Evolutionary conservation across 2,888 invertebrate species (phyloP), one percentile per base, ranked within the genome.

Genomic region (Stramonita haemastoma): DNA sequence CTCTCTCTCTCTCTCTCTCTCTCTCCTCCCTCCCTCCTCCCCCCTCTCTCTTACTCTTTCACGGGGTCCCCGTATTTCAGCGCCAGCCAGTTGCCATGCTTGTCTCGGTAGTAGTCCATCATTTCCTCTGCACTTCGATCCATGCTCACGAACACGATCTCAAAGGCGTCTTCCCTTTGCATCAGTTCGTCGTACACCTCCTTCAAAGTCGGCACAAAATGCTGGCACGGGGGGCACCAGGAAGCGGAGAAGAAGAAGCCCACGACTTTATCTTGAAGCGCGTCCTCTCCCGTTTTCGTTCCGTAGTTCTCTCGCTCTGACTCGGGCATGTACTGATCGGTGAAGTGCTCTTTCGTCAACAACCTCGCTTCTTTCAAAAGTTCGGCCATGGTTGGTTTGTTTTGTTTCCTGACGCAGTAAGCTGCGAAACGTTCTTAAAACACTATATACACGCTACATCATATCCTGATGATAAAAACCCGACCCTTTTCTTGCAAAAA

Each of bases 171-270:
- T 36, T 91, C 91, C 66, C 93, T 89, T 22, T 89, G 87, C 32
- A 89, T 84, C 22, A 94, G 89, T 87, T 94, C 94, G 2, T 92
- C 91, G 87, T 94, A 93, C 26, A 94, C 79, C 0, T 92, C 91
- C 81, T 93, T 91, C 56, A 95, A 87, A 17, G 92, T 17, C 0
- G 93, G 93, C 8, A 93, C 93, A 87, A 94, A 95, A 88, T 93
- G 91, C 84, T 92, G 93, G 89, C 95, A 94, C 1, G 95, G 94
- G 11, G 94, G 93, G 87, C 94, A 94, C 95, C 95, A 95, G 0
- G 92, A 91, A 5, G 95, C 95, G 11, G 94, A 93, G 91, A 95
- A 95, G 89, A 93, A 94, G 19, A 95, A 87, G n/a, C 93, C 94
- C 0, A 94, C 92, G 60, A 94, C 92, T 90, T 93, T 93, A 57